Conservation (phyloP, 2,113 vertebrate genomes). For the Lepus americanus region DNA sequence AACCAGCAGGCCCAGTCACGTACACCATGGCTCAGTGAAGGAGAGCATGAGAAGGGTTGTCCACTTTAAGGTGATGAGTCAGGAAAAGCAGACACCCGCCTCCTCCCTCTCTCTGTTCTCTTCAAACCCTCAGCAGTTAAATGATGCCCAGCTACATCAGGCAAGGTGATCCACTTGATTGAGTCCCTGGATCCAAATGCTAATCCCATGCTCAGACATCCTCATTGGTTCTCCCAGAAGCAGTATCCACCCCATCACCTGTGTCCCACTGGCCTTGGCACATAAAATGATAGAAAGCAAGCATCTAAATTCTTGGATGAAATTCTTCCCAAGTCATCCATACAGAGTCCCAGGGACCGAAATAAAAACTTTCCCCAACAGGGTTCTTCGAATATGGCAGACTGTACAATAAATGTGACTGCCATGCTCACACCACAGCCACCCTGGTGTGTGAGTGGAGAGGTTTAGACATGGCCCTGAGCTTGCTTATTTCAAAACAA, state of each 20-base stretch:
- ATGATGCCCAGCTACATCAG: too few species aligned
- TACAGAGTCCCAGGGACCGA: neutral
- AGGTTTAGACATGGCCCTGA: neutral
- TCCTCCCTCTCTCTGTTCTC: too few species aligned
- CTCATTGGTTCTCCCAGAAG: too few species aligned
- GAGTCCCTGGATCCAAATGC: too few species aligned
- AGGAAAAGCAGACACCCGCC: neutral
- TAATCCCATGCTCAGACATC: too few species aligned
- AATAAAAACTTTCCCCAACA: neutral
- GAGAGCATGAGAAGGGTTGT: neutral
- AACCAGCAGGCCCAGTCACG: neutral
- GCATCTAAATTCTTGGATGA: neutral
- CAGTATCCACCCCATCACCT: too few species aligned
- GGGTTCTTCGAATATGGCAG: neutral
- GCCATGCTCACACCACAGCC: neutral
- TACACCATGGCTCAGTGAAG: neutral
- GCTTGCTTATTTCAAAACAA: neutral
- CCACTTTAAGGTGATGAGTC: neutral
- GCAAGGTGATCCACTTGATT: too few species aligned
- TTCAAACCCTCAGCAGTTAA: too few species aligned
- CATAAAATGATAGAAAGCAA: neutral
- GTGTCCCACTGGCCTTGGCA: too few species aligned
- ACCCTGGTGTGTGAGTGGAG: neutral
- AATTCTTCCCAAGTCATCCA: neutral
- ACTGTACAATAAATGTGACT: too few species aligned